A percentile compares a stretch with the other conserved stretches of the same genome.
These are phyloP conservation scores for Reticulitermes lucifugus DNA, from an alignment of 2,888 invertebrate genomes.

Conservation along the genomic window DNA sequence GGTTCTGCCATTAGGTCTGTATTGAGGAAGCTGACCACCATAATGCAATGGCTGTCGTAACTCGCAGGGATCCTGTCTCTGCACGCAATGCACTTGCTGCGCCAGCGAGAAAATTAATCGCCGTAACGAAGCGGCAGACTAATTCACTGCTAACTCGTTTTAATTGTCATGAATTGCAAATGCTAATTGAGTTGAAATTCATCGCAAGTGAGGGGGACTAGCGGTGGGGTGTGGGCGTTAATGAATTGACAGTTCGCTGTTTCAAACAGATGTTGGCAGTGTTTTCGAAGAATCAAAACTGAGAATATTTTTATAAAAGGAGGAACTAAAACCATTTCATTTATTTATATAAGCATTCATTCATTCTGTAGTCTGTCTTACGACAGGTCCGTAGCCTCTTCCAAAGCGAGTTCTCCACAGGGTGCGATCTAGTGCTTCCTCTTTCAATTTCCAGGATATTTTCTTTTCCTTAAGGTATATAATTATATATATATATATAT, in stretches of 20 bases:
- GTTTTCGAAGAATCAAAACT: not conserved
- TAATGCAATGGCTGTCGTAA: not conserved
- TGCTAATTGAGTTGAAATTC: conserved; percentile 45
- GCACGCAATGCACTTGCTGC: not conserved
- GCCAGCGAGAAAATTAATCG: conserved; percentile 37
- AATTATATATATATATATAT: no score
- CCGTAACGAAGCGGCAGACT: conserved; percentile 38
- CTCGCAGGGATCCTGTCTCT: not conserved
- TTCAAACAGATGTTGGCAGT: not conserved
- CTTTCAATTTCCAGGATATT: no score
- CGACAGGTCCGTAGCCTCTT: no score
- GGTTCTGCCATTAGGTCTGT: no score
- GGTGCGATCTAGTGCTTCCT: no score
- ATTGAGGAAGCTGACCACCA: not conserved
- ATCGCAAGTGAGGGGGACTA: conserved; percentile 5
- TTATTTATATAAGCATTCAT: no score
- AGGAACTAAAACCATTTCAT: not conserved
- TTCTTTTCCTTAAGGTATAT: no score
- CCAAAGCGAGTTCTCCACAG: no score
- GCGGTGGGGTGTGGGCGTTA: not conserved
- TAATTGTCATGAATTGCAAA: conserved; percentile 45
- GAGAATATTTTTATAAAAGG: not conserved
- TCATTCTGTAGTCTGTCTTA: no score
- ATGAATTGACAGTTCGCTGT: not conserved
- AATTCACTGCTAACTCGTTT: conserved; percentile 42